Conservation (phyloP, 2,113 vertebrate species). For the Chionodraco myersi region DNA sequence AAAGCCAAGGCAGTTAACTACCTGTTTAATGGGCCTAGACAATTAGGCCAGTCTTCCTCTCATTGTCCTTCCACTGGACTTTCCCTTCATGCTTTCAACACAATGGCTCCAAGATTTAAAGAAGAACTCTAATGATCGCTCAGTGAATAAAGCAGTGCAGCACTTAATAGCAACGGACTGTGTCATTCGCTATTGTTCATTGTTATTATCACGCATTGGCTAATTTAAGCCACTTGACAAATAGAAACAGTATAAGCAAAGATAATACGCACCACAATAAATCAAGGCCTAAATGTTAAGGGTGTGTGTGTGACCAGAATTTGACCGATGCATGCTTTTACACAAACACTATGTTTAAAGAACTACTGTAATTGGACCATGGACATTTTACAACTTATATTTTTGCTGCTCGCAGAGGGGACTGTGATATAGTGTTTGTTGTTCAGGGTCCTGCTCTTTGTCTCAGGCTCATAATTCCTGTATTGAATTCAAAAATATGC, state of each 20-base stretch:
- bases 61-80: slow-evolving; percentile 58
- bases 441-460: not conserved
- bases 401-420: not conserved
- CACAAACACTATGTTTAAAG: slow-evolving; percentile 15
- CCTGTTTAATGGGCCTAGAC: slow-evolving; percentile 32
- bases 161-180: not conserved
- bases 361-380: not conserved
- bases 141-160: not conserved
- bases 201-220: not conserved
- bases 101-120: slow-evolving; percentile 26
- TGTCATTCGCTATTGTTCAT: not conserved
- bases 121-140: slow-evolving; percentile 18
- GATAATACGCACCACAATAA: not conserved
- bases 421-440: not conserved
- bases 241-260: not conserved
- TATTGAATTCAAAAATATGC: not conserved
- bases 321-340: not conserved
- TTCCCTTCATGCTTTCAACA: slow-evolving; percentile 39
- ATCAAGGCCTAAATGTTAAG: not conserved
- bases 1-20: slow-evolving; percentile 26
- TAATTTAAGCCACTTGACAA: not conserved
- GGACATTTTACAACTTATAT: not conserved
- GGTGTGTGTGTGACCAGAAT: not conserved
- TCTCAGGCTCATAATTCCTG: not conserved
- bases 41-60: slow-evolving; percentile 51